Conservation (phyloP, 2,888 invertebrate species). For the Geophilus truncorum region DNA sequence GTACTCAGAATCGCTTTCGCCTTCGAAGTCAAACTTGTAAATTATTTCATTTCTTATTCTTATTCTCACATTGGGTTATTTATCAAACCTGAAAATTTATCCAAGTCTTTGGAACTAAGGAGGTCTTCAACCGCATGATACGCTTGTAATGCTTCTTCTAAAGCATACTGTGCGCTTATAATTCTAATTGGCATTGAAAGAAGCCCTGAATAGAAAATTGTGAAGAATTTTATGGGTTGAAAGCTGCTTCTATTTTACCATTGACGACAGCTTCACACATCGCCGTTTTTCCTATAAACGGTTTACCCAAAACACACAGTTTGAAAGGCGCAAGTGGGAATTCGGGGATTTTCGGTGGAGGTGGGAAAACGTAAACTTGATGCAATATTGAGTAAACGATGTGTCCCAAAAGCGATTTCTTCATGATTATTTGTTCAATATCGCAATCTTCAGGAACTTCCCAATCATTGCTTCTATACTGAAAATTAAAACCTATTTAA, state of each 20-base stretch:
- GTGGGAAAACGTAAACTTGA: slow-evolving; percentile 16
- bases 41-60: not conserved
- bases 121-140: not conserved
- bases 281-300: not conserved
- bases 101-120: not conserved
- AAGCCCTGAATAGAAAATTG: not conserved
- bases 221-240: not conserved
- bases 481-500: not conserved
- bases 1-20: not conserved
- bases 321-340: slow-evolving; percentile 6
- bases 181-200: not conserved
- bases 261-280: not conserved
- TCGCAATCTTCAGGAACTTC: not conserved
- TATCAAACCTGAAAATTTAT: not conserved
- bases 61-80: too few relatives aligned
- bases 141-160: not conserved
- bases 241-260: too few relatives aligned
- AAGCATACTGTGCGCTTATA: not conserved
- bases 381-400: not conserved
- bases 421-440: not conserved
- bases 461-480: slow-evolving; percentile 20
- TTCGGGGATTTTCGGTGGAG: not conserved
- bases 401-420: not conserved
- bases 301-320: slow-evolving; percentile 13
- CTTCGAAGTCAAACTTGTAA: not conserved